Evolutionary conservation across 1,140 invertebrate species (phyloP).

Genomic region (Habropoda laboriosa): DNA sequence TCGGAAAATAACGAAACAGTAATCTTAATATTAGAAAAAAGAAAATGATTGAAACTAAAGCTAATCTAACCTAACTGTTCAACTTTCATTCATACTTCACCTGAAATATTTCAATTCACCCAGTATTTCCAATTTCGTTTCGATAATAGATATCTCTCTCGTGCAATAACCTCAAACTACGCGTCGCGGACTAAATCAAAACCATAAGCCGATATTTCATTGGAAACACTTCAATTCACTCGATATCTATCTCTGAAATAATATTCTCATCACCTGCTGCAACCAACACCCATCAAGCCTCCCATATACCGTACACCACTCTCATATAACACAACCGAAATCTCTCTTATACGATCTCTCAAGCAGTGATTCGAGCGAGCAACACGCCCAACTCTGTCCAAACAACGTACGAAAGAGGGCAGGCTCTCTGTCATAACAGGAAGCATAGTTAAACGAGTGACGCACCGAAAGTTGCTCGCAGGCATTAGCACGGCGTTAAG

Average conservation of each 20-base stretch:
- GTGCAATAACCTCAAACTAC: no score
- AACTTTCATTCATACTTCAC: neutral
- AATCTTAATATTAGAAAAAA: no score
- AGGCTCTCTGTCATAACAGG: slow-evolving; percentile 41
- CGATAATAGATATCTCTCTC: neutral
- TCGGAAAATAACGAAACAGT: no score
- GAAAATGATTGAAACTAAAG: no score
- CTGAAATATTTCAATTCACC: neutral
- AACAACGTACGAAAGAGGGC: neutral
- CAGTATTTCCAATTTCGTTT: neutral
- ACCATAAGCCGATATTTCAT: no score
- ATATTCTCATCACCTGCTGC: neutral
- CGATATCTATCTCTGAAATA: no score
- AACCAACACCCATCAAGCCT: neutral
- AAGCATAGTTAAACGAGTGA: slow-evolving; percentile 45
- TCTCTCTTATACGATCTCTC: neutral
- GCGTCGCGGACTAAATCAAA: neutral
- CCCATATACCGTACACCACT: neutral
- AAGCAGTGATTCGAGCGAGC: neutral
- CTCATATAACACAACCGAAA: neutral
- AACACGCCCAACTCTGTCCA: neutral
- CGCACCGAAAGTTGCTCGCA: slow-evolving; percentile 53
- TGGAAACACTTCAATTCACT: no score
- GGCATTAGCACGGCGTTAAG: slow-evolving; percentile 53
- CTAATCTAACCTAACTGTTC: no score